Evolutionary conservation across 2,797 vertebrate genomes (phyloP), one percentile per base, ranked within the genome.

Genomic region (Lemur catta): DNA sequence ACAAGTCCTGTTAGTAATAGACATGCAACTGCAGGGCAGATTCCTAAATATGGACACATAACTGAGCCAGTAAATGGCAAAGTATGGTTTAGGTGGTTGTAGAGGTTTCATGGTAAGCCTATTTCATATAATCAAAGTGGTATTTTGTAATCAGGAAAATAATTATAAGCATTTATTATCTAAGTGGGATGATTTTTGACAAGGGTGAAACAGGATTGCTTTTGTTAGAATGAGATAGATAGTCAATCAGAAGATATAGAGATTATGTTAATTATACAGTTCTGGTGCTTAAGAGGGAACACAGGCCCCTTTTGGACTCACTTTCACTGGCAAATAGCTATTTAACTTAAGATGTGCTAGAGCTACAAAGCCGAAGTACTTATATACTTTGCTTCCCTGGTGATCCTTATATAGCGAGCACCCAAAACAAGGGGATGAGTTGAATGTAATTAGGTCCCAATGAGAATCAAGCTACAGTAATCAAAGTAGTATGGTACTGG

Each of bases 101-200:
- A 63, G 48, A 90, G 67, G 61, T 92, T 96, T 74, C 61, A 65
- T 79, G 57, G 71, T 59, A 82, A 97, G 81, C 28, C 28, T 92
- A 4, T 69, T 89, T 92, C 67, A 71, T 93, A 71, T 95, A 67
- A 96, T 93, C 84, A 94, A 63, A 90, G 38, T 71, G 12, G 26
- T 82, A 87, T 71, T 95, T 94, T 95, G 75, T 82, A 93, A 94
- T 95, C 90, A 90, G 41, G 43, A 92, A 50, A 93, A 17, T 95
- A 95, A 96, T 96, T 96, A 76, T 69, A 92, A 97, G 93, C 71
- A 48, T 91, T 96, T 94, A 87, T 84, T 93, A 94, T 89, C 52
- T 92, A 85, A 96, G 43, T 93, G 65, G 9, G 15, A 74, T 93
- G 55, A 41, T 96, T 96, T 95, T 97, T 93, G 35, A 43, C 94